Percentiles rank a stretch among this genome's conserved stretches.
These are phyloP conservation scores for Rhabdomys dilectus DNA, from an alignment of 2,113 vertebrate species.

Conservation along the genomic window DNA sequence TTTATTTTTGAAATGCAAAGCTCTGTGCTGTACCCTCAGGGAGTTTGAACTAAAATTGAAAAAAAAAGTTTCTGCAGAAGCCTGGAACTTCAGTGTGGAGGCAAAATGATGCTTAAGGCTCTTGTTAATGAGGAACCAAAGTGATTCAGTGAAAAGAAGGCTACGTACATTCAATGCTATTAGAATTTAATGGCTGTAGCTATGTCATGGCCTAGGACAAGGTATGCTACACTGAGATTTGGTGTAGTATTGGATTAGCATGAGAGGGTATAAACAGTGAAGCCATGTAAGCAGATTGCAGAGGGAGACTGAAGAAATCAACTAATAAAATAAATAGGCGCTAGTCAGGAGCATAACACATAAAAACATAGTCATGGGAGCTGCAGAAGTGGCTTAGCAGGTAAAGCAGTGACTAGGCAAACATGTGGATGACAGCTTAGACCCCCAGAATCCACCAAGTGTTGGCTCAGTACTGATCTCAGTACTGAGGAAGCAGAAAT, in stretches of 20 bases:
- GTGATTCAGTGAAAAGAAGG: neutral
- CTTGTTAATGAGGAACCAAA: neutral
- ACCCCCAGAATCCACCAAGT: neutral
- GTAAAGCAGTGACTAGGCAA: no score
- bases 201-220: neutral
- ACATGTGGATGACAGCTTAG: no score
- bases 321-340: neutral
- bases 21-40: neutral
- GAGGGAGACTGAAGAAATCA: neutral
- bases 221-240: neutral
- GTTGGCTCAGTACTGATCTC: no score
- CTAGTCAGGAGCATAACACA: neutral
- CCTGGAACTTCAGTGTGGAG: neutral
- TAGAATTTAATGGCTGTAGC: neutral
- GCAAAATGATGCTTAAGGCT: neutral
- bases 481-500: neutral
- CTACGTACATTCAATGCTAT: neutral
- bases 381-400: accelerated
- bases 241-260: neutral
- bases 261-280: neutral
- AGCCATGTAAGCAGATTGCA: neutral
- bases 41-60: neutral
- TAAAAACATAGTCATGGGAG: neutral
- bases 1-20: neutral
- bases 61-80: neutral